These are phyloP conservation scores for Eupsilia transversa DNA, from an alignment of 2,888 invertebrate genomes.

Conservation along the genomic window DNA sequence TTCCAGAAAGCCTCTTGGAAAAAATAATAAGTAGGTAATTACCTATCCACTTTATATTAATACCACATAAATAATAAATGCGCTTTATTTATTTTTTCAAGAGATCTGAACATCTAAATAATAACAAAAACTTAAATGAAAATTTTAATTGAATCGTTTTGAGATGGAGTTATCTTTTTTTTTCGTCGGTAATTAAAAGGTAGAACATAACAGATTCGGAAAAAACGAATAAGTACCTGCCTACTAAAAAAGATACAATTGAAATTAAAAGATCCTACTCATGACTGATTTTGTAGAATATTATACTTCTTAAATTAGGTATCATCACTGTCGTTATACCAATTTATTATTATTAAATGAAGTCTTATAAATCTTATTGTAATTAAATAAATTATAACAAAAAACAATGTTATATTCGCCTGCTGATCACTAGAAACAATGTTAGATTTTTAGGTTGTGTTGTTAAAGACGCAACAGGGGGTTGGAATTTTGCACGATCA, in stretches of 20 bases:
- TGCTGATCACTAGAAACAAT: not conserved
- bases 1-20: not conserved
- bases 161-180: not conserved
- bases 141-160: conserved; percentile 4
- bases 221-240: not conserved
- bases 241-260: not conserved
- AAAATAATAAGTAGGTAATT: not conserved
- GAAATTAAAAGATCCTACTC: not conserved
- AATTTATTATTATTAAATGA: not conserved
- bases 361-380: not conserved
- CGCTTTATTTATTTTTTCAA: not conserved
- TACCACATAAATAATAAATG: not conserved
- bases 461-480: conserved; percentile 15
- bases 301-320: not conserved
- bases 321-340: not conserved
- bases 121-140: conserved; percentile 1
- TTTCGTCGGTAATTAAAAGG: not conserved
- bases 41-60: not conserved
- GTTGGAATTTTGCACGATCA: conserved; percentile 32
- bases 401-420: not conserved
- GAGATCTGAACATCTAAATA: not conserved
- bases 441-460: conserved; percentile 2
- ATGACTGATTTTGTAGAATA: not conserved
- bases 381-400: not conserved
- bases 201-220: not conserved